Evolutionary conservation across 2,113 vertebrate species (phyloP).

Genomic region (Bubalus kerabau): DNA sequence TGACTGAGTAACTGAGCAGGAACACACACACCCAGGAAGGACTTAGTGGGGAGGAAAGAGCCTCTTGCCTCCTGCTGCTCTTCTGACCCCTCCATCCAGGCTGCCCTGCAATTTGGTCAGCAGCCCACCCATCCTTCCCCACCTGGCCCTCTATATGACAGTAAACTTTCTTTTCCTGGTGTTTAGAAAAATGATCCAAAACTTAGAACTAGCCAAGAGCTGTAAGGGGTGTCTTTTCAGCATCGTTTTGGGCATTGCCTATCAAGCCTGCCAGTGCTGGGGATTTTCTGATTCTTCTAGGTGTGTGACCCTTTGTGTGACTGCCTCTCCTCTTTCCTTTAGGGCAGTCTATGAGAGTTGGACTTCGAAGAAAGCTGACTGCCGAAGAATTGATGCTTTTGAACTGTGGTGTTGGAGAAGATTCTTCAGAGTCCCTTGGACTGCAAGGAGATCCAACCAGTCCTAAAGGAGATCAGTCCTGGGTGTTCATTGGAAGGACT

Average conservation of each 20-base stretch:
- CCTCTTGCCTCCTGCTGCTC: neutral
- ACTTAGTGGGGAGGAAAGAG: neutral
- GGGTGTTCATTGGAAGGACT: too few relatives aligned
- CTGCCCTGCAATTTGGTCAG: neutral
- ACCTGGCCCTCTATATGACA: neutral
- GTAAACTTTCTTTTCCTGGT: neutral
- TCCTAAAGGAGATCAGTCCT: too few relatives aligned
- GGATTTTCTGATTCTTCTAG: neutral
- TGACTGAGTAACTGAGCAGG: neutral
- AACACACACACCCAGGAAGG: neutral
- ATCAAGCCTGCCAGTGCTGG: neutral
- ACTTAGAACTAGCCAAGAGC: neutral
- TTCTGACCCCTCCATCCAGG: neutral
- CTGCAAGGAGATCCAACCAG: too few relatives aligned
- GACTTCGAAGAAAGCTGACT: too few relatives aligned
- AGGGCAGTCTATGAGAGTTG: neutral
- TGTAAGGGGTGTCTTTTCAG: neutral
- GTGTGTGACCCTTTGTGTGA: neutral
- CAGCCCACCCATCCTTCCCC: neutral
- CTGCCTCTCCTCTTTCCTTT: neutral
- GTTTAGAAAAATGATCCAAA: neutral
- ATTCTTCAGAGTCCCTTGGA: too few relatives aligned
- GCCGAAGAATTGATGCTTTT: too few relatives aligned
- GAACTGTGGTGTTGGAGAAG: too few relatives aligned
- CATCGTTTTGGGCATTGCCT: neutral